These are phyloP conservation scores for Dicerorhinus sumatrensis DNA, from an alignment of 2,113 vertebrate species.

Conservation along the genomic window DNA sequence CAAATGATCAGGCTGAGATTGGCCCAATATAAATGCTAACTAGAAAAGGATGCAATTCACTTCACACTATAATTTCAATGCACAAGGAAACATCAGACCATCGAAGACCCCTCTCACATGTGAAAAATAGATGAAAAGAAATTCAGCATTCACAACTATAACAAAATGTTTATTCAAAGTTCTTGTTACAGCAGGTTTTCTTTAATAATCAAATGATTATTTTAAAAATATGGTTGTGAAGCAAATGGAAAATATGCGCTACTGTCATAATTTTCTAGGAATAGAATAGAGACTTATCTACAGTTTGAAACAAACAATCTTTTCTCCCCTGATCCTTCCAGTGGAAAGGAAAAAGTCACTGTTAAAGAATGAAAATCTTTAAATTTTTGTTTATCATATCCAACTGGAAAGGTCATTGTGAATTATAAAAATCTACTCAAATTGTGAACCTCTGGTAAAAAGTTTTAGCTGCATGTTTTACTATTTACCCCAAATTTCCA, in stretches of 20 bases:
- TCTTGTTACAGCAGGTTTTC: background rate
- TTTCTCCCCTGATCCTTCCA: background rate
- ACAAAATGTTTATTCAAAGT: background rate
- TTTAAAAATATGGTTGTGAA: background rate
- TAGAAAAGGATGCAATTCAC: conserved; percentile 48
- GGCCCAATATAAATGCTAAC: conserved; percentile 71
- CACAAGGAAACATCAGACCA: background rate
- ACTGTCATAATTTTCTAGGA: background rate
- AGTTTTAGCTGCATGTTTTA: background rate
- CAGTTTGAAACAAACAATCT: background rate
- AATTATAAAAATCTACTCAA: background rate
- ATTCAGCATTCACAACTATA: background rate
- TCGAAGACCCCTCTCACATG: background rate
- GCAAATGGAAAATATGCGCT: background rate
- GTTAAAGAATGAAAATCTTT: background rate
- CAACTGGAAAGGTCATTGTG: background rate
- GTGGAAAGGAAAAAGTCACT: background rate
- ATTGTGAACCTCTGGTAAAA: background rate
- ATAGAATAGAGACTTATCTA: background rate
- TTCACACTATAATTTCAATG: conserved; percentile 55
- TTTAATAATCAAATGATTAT: conserved; percentile 17
- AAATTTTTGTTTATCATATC: background rate
- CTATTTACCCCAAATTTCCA: background rate
- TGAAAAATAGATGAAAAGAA: conserved; percentile 54
- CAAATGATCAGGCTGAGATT: conserved; percentile 43